Evolutionary conservation across 1,140 invertebrate species (phyloP).

Genomic region (Drosophila miranda): DNA sequence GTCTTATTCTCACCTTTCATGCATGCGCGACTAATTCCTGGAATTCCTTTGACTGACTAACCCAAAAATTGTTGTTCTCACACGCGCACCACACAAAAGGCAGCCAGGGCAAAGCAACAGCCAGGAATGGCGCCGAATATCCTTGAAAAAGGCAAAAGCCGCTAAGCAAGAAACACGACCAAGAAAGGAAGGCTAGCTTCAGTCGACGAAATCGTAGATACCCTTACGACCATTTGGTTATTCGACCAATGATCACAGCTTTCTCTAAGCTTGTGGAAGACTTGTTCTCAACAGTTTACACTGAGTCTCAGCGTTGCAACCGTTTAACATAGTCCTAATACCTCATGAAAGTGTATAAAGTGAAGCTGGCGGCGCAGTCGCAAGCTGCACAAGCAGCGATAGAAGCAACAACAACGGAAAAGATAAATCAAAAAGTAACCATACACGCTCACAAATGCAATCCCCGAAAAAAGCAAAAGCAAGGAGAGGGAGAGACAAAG

Average conservation of each 20-base stretch:
- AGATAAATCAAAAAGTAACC: slow-evolving; percentile 80
- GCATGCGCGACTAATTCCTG: slow-evolving; percentile 65
- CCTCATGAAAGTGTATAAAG: no score
- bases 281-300: no score
- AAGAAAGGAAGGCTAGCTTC: background rate
- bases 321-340: no score
- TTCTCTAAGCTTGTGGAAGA: no score
- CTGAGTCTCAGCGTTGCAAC: no score
- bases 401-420: slow-evolving; percentile 63
- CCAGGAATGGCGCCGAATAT: slow-evolving; percentile 69
- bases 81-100: slow-evolving; percentile 57
- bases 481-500: slow-evolving; percentile 32
- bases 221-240: slow-evolving; percentile 21
- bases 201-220: background rate
- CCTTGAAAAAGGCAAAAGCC: slow-evolving; percentile 72
- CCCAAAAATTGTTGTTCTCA: slow-evolving; percentile 67
- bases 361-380: slow-evolving; percentile 51
- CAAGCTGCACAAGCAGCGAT: slow-evolving; percentile 23
- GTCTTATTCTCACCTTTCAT: slow-evolving; percentile 68
- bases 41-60: slow-evolving; percentile 80
- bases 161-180: slow-evolving; percentile 51
- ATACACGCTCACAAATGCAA: slow-evolving; percentile 48
- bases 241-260: no score
- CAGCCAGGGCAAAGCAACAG: slow-evolving; percentile 1
- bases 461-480: slow-evolving; percentile 6